A percentile compares a stretch with the other conserved stretches of the same genome.
phyloP scores from a whole-genome alignment of 53 echinoderm and acorn worm genomes.

The Pentamera pediparva region DNA sequence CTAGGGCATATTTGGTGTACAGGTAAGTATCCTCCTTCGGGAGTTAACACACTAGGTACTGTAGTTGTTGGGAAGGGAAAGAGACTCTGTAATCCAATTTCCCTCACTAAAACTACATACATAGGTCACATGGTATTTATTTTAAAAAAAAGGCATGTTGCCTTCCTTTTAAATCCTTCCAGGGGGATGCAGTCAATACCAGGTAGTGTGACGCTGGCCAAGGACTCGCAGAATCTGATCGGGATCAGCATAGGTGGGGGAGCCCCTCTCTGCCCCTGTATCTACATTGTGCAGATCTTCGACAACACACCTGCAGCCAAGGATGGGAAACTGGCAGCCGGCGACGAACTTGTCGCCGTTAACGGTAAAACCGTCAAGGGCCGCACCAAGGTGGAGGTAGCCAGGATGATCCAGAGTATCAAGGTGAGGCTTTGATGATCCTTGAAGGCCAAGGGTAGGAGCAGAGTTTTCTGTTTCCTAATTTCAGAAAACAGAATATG shows the following conservation, averaged over 20 bases:
- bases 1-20: no score
- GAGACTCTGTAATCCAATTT: no score
- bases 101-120: no score
- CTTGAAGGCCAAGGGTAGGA: no score
- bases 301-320: constrained; percentile 99
- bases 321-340: constrained; percentile 74
- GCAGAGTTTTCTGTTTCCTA: not conserved
- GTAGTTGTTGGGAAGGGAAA: no score
- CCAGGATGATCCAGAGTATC: constrained; percentile 89
- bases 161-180: not conserved
- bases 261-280: constrained; percentile 94
- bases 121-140: no score
- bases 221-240: constrained; percentile 95
- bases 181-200: constrained; percentile 98
- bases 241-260: constrained; percentile 99
- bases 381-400: constrained; percentile 95
- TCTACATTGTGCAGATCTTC: constrained; percentile 98
- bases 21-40: no score
- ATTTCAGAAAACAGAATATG: no score
- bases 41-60: no score
- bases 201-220: constrained; percentile 76
- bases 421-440: constrained; percentile 56
- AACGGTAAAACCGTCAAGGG: constrained; percentile 88
- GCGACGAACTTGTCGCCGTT: constrained; percentile 97
- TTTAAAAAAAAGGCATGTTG: no score